phyloP scores from a whole-genome alignment of 2,797 vertebrate species.

The Pitangus sulphuratus region DNA sequence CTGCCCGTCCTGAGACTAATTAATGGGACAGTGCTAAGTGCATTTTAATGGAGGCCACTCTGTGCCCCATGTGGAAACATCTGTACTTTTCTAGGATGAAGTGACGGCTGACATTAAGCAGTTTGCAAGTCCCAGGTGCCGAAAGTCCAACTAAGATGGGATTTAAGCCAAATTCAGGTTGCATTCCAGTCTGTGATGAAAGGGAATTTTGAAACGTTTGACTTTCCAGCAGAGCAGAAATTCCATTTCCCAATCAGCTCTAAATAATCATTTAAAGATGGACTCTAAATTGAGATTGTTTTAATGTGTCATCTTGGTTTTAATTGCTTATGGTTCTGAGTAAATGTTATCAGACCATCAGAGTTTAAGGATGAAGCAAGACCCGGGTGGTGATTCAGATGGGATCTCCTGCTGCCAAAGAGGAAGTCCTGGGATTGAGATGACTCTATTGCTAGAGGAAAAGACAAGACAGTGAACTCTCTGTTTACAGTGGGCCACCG shows the following conservation, averaged over 20 bases:
- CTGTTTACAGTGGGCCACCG: conserved; percentile 61
- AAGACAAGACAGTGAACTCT: conserved; percentile 72
- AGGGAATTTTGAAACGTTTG: conserved; percentile 10
- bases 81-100: conserved; percentile 34
- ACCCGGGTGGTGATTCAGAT: conserved; percentile 40
- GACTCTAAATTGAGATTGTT: conserved; percentile 60
- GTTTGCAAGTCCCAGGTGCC: conserved; percentile 56
- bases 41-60: background rate
- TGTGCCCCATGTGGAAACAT: conserved; percentile 29
- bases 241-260: conserved; percentile 63
- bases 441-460: conserved; percentile 32
- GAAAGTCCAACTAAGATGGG: conserved; percentile 52
- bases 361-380: conserved; percentile 48
- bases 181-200: conserved; percentile 54
- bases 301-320: conserved; percentile 59
- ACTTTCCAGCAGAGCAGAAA: conserved; percentile 50
- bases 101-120: conserved; percentile 50
- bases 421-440: conserved; percentile 59
- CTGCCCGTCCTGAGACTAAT: background rate
- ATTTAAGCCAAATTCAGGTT: conserved; percentile 62
- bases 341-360: conserved; percentile 46
- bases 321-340: conserved; percentile 2
- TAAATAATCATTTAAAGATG: conserved; percentile 75
- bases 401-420: conserved; percentile 41
- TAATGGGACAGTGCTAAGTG: background rate